Base-by-base conservation (phyloP, 2,888 invertebrate species). In the Drosophila pegasa region DNA sequence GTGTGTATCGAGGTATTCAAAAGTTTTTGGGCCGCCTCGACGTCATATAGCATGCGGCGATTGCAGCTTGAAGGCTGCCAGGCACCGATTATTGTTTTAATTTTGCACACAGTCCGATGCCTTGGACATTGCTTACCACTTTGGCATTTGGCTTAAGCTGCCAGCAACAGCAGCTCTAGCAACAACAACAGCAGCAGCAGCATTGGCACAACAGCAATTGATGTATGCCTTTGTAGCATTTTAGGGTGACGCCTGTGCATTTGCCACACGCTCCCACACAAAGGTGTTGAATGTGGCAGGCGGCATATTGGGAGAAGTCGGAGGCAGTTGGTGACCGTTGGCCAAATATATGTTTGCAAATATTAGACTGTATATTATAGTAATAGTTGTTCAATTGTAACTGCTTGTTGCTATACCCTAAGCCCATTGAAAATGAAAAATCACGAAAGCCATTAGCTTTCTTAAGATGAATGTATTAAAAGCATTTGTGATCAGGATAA, bases 61-160 rank as follows among this genome's bases (percentile, higher is more conserved):
- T 63, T 71, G 78, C 64, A 51, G 43, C 54, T 65, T 65, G 61
- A 55, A 67, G 66, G 47, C 64, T 60, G 47, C 9, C 63, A 41
- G 54, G 37, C 78, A 27, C 75, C 71, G 78, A 88, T 88, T 88
- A 84, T 84, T 84, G 87, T 88, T 84, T 88, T 84, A 84, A 86
- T 88, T 88, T 87, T 67, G 71, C 67, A 67, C 75, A 78, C 71
- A 66, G 70, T 64, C 57, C 57, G 57, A 63, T 70, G 66, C 66
- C 63, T 80, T 80, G 70, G 79, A 85, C 83, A 86, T 80, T 88
- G 88, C 78, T 88, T 83, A 88, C 78, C 83, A 77, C 75, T 85
- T 82, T 75, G 83, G 60, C 71, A 83, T 80, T 83, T 80, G 80
- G 83, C 87, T 86, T 72, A 72, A 72, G 51, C 43, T 66, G 60